Conservation (phyloP, 2,797 vertebrate species). For the Poeciliopsis gracilis region DNA sequence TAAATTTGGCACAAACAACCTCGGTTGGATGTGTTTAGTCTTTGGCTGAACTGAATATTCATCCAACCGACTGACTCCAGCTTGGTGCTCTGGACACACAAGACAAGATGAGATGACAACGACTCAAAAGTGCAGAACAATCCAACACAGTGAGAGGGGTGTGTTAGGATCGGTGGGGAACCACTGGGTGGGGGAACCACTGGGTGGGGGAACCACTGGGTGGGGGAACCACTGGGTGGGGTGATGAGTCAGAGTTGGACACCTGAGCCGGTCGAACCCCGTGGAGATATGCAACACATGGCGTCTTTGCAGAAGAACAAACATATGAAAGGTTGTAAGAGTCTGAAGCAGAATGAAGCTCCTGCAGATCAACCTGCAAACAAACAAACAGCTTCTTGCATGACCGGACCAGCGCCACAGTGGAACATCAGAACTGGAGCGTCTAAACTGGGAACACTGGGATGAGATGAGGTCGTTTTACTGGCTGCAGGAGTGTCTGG, state of each 20-base stretch:
- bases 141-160: slow-evolving; percentile 50
- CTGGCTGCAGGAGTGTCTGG: neutral
- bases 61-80: slow-evolving; percentile 6
- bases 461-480: neutral
- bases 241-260: slow-evolving; percentile 64
- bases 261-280: slow-evolving; percentile 73
- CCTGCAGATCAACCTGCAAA: slow-evolving; percentile 29
- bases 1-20: neutral
- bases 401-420: neutral
- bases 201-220: slow-evolving; percentile 39
- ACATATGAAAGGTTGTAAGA: slow-evolving; percentile 62
- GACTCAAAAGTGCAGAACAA: slow-evolving; percentile 25
- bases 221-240: slow-evolving; percentile 25
- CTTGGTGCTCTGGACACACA: slow-evolving; percentile 17
- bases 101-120: slow-evolving; percentile 4
- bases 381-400: slow-evolving; percentile 11
- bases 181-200: slow-evolving; percentile 45
- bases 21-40: neutral
- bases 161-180: slow-evolving; percentile 60
- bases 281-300: slow-evolving; percentile 65
- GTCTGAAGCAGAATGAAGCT: slow-evolving; percentile 45
- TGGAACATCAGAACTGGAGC: too few relatives aligned
- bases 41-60: neutral
- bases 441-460: slow-evolving; percentile 8
- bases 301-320: slow-evolving; percentile 72